Percentiles rank a stretch among this genome's conserved stretches.
phyloP scores from a whole-genome alignment of 2,113 vertebrate species.

The Pomatostomus ruficeps region DNA sequence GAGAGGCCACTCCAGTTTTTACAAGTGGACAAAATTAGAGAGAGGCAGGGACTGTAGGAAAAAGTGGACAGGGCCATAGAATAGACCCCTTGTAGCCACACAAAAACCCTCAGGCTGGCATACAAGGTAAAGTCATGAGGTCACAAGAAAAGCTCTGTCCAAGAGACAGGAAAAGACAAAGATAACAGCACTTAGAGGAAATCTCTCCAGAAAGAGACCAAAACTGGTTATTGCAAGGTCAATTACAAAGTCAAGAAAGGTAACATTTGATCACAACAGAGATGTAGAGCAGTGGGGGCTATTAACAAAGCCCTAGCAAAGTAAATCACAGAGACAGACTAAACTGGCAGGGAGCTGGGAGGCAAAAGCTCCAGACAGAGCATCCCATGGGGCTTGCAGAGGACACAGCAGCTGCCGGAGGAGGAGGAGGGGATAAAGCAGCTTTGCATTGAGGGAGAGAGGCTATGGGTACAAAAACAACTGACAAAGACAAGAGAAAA shows the following conservation, averaged over 20 bases:
- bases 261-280: not conserved
- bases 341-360: not conserved
- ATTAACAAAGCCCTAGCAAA: not conserved
- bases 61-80: not conserved
- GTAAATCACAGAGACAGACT: not conserved
- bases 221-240: not conserved
- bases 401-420: slow-evolving; percentile 11
- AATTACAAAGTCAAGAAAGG: not conserved
- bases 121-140: not conserved
- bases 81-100: not conserved
- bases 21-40: not conserved
- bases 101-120: not conserved
- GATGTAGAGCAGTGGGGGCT: not conserved
- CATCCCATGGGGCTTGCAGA: not conserved
- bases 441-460: not conserved
- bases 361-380: slow-evolving; percentile 21
- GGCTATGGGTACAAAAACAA: not conserved
- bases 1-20: not conserved
- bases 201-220: not conserved
- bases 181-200: not conserved
- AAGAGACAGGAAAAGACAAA: not conserved
- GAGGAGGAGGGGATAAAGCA: slow-evolving; percentile 7
- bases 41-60: not conserved
- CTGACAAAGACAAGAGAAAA: not conserved
- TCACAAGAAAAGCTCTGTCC: not conserved